phyloP scores from a whole-genome alignment of 1,140 invertebrate species.

The Drosophila sp. region DNA sequence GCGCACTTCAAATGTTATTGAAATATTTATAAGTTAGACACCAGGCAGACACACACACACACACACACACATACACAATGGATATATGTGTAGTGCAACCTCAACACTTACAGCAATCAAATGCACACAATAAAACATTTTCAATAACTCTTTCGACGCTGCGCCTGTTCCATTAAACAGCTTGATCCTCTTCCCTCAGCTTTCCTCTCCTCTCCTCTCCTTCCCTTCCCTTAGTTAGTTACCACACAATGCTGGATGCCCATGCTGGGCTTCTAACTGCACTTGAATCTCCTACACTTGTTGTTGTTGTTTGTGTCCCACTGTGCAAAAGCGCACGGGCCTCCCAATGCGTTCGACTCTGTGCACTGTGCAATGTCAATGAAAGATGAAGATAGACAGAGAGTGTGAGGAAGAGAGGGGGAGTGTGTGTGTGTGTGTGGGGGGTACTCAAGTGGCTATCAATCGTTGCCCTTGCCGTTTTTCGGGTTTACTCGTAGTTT shows the following conservation, averaged over 20 bases:
- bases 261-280: constrained; percentile 50
- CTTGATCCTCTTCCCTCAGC: background rate
- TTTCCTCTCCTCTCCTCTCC: background rate
- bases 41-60: constrained; percentile 56
- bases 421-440: constrained; percentile 5
- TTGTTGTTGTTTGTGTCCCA: constrained; percentile 63
- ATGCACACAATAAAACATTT: constrained; percentile 83
- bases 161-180: constrained; percentile 67
- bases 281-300: constrained; percentile 36
- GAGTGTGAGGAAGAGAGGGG: background rate
- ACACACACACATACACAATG: constrained; percentile 20
- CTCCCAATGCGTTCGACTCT: constrained; percentile 64
- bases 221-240: constrained; percentile 19
- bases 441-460: constrained; percentile 74
- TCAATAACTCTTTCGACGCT: constrained; percentile 82
- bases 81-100: constrained; percentile 33
- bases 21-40: constrained; percentile 83
- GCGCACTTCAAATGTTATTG: constrained; percentile 81
- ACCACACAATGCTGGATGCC: constrained; percentile 52
- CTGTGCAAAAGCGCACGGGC: constrained; percentile 64
- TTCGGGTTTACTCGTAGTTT: constrained; percentile 28
- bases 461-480: constrained; percentile 75
- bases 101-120: constrained; percentile 82
- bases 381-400: background rate
- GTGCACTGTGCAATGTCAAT: constrained; percentile 52